Evolutionary conservation across 2,113 vertebrate species (phyloP).

Genomic region (Atractosteus spatula): DNA sequence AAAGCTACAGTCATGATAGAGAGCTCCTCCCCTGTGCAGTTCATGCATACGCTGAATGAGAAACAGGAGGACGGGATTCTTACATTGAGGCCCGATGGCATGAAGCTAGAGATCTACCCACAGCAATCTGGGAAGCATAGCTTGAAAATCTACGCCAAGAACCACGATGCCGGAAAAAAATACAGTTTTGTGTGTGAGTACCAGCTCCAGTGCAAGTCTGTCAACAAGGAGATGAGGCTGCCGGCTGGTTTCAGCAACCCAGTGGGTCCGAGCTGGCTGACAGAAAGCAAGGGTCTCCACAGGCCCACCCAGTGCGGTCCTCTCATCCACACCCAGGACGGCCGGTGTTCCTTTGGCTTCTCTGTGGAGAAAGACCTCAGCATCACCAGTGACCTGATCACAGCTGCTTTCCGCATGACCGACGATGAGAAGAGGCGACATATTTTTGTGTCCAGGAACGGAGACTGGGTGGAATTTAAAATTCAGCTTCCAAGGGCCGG

Average conservation of each 20-base stretch:
- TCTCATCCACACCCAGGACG: slow-evolving; percentile 65
- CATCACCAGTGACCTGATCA: slow-evolving; percentile 56
- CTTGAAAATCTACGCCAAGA: slow-evolving; percentile 69
- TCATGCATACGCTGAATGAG: slow-evolving; percentile 65
- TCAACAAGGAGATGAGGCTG: slow-evolving; percentile 50
- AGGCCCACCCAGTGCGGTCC: slow-evolving; percentile 53
- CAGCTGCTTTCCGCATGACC: slow-evolving; percentile 27
- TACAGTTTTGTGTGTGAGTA: slow-evolving; percentile 63
- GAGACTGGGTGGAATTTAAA: slow-evolving; percentile 58
- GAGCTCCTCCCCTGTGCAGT: slow-evolving; percentile 48
- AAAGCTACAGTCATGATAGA: slow-evolving; percentile 66
- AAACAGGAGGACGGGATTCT: slow-evolving; percentile 62
- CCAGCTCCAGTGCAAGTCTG: slow-evolving; percentile 54
- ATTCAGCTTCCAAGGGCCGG: slow-evolving; percentile 68
- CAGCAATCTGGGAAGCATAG: slow-evolving; percentile 60
- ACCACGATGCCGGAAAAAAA: slow-evolving; percentile 39
- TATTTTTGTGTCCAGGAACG: slow-evolving; percentile 57
- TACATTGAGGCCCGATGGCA: slow-evolving; percentile 61
- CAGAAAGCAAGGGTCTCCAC: slow-evolving; percentile 65
- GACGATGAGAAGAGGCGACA: slow-evolving; percentile 36
- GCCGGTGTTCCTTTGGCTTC: slow-evolving; percentile 65
- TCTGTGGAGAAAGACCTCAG: slow-evolving; percentile 56
- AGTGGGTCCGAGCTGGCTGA: slow-evolving; percentile 74
- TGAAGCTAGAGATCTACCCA: slow-evolving; percentile 73
- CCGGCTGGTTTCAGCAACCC: slow-evolving; percentile 63